phyloP scores from a whole-genome alignment of 2,113 vertebrate genomes.

The Etia nguti region DNA sequence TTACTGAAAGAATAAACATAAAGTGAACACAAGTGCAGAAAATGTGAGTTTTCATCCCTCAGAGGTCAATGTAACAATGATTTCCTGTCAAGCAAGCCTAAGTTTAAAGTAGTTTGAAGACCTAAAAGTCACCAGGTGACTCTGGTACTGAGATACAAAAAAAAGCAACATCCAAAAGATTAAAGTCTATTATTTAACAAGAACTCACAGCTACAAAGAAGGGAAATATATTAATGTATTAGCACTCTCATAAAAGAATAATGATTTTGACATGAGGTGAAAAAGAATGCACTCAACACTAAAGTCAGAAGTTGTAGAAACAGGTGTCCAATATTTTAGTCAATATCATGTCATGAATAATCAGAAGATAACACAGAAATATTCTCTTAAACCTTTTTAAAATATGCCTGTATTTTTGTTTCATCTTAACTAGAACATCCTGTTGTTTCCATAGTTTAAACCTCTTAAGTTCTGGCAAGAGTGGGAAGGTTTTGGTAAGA shows the following conservation, averaged over 20 bases:
- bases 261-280: neutral
- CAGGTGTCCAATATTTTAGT: neutral
- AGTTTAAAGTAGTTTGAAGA: neutral
- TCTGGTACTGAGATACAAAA: neutral
- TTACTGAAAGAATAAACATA: neutral
- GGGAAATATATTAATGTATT: neutral
- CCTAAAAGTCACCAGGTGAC: neutral
- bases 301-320: too few species aligned
- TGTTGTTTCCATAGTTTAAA: neutral
- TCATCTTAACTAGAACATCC: neutral
- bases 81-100: neutral
- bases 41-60: neutral
- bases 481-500: neutral
- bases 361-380: neutral
- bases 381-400: neutral
- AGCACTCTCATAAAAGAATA: neutral
- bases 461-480: accelerated
- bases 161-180: neutral
- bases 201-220: neutral
- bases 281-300: too few species aligned
- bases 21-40: neutral
- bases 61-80: neutral
- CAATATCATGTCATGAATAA: too few species aligned
- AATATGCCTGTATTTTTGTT: neutral
- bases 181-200: neutral